Conservation (phyloP, 2,113 vertebrate genomes). For the Mustelus asterias region DNA sequence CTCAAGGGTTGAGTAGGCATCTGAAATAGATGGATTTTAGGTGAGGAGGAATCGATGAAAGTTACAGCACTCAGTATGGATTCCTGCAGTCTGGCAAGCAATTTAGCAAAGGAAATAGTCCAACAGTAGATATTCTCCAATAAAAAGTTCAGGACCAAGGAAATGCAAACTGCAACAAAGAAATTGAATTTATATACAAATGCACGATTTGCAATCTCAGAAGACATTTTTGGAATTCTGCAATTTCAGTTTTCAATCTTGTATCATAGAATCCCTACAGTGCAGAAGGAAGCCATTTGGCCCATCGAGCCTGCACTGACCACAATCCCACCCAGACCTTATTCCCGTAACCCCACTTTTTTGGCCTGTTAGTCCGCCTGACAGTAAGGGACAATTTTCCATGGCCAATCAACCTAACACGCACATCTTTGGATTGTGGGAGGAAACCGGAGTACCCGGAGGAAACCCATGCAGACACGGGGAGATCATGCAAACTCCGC, state of each 20-base stretch:
- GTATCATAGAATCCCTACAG: too few species aligned
- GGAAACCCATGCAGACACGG: too few species aligned
- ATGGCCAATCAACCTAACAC: too few species aligned
- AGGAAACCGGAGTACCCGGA: too few species aligned
- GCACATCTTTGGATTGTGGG: too few species aligned
- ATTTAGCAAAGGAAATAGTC: neutral
- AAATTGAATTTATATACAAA: neutral
- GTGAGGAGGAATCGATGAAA: neutral
- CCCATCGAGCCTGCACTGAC: too few species aligned
- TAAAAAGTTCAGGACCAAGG: neutral
- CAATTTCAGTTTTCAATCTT: neutral
- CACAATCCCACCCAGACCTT: too few species aligned
- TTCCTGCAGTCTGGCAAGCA: neutral
- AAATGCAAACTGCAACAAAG: neutral
- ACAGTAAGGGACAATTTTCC: too few species aligned
- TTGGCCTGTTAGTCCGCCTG: too few species aligned
- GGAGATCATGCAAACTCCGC: too few species aligned
- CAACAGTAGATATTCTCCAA: neutral
- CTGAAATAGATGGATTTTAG: neutral
- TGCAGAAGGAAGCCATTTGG: too few species aligned
- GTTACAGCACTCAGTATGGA: neutral
- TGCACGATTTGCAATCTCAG: neutral
- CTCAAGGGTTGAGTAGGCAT: neutral
- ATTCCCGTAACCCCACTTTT: too few species aligned
- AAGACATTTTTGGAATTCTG: neutral